These are phyloP conservation scores for Aplysia californica DNA, from an alignment of 1,140 invertebrate species.

Conservation along the genomic window DNA sequence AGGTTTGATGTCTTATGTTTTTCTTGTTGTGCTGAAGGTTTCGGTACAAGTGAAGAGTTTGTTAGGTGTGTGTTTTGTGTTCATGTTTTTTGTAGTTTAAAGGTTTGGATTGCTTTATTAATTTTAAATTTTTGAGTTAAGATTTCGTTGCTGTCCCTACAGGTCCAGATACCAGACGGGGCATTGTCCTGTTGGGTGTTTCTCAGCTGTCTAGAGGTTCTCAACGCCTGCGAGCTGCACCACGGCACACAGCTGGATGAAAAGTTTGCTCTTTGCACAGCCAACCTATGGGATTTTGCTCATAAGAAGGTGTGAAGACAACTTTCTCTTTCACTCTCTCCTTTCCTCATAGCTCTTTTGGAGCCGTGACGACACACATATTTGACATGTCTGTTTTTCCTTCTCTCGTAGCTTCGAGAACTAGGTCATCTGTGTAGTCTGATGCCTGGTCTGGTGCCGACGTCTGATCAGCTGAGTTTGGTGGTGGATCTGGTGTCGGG, in stretches of 20 bases:
- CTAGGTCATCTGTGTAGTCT: slow-evolving; percentile 91
- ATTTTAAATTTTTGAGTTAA: too few relatives aligned
- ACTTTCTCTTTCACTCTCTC: too few relatives aligned
- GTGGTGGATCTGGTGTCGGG: slow-evolving; percentile 91
- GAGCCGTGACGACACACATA: too few relatives aligned
- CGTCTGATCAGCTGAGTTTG: slow-evolving; percentile 87
- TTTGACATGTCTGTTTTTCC: too few relatives aligned
- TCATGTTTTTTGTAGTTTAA: too few relatives aligned
- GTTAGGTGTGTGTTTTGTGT: too few relatives aligned
- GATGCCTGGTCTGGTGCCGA: slow-evolving; percentile 82
- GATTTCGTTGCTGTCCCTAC: too few relatives aligned
- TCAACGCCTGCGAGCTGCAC: slow-evolving; percentile 74
- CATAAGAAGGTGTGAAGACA: slow-evolving; percentile 83
- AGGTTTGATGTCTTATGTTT: too few relatives aligned
- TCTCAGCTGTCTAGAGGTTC: slow-evolving; percentile 88
- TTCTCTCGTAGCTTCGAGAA: slow-evolving; percentile 41
- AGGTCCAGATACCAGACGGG: slow-evolving; percentile 77
- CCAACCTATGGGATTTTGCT: slow-evolving; percentile 90
- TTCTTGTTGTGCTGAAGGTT: too few relatives aligned
- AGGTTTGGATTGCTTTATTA: too few relatives aligned
- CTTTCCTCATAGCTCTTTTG: too few relatives aligned
- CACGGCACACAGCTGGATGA: slow-evolving; percentile 49
- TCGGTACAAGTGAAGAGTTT: too few relatives aligned
- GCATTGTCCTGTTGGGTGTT: slow-evolving; percentile 94
- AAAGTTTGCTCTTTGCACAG: slow-evolving; percentile 88